These are phyloP conservation scores for Sebastiscus tertius DNA, from an alignment of 2,797 vertebrate genomes.

Conservation along the genomic window DNA sequence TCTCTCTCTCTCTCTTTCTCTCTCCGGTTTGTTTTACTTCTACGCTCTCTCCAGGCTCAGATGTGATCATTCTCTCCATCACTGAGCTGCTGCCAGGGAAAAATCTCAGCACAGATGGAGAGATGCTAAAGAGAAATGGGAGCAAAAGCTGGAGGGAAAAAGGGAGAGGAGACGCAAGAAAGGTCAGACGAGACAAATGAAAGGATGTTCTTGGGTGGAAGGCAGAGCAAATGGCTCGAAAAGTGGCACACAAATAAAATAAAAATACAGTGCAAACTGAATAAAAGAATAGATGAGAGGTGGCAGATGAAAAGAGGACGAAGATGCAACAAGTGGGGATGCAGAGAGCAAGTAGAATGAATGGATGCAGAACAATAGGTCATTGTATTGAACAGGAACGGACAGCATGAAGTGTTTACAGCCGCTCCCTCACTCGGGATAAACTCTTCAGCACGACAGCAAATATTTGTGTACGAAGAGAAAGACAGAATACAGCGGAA, in stretches of 20 bases:
- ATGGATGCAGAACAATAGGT: slow-evolving; percentile 38
- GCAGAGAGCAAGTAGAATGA: slow-evolving; percentile 1
- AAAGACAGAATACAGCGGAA: no score
- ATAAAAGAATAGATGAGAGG: slow-evolving; percentile 2
- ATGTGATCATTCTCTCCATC: slow-evolving; percentile 46
- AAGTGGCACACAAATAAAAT: background rate
- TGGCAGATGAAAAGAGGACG: slow-evolving; percentile 35
- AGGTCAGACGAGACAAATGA: slow-evolving; percentile 22
- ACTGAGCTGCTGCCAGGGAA: slow-evolving; percentile 34
- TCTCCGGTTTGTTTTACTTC: slow-evolving; percentile 25
- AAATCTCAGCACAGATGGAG: slow-evolving; percentile 59
- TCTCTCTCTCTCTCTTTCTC: slow-evolving; percentile 1
- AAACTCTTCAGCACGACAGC: background rate
- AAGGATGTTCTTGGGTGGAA: background rate
- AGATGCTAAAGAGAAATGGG: slow-evolving; percentile 42
- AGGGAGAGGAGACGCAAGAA: background rate
- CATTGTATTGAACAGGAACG: slow-evolving; percentile 23
- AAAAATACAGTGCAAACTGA: background rate
- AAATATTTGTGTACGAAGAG: background rate
- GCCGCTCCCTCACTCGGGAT: slow-evolving; percentile 17
- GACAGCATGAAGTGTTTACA: slow-evolving; percentile 24
- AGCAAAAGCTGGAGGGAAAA: slow-evolving; percentile 33
- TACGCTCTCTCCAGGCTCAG: slow-evolving; percentile 18
- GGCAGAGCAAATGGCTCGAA: background rate
- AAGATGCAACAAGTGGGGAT: slow-evolving; percentile 30